These are phyloP conservation scores for Crocodylus rhombifer DNA, from an alignment of 2,797 vertebrate genomes.

Conservation along the genomic window DNA sequence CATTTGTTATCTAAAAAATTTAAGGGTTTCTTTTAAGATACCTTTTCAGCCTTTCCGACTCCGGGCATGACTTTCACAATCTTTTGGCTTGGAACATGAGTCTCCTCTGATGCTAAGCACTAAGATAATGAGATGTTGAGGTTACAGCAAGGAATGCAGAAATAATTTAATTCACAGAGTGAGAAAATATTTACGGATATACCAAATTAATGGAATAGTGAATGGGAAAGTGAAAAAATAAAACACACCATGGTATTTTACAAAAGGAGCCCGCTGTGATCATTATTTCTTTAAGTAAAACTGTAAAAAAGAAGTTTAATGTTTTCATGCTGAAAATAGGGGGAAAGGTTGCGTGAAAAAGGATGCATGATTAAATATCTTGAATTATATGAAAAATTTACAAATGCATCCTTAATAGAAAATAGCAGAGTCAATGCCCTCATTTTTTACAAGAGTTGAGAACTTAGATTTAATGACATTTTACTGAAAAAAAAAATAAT, in stretches of 20 bases:
- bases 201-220: conserved; percentile 1
- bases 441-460: background rate
- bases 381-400: background rate
- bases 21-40: conserved; percentile 27
- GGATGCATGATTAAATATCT: background rate
- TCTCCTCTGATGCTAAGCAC: conserved; percentile 14
- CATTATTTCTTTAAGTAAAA: conserved; percentile 33
- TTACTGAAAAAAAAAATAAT: background rate
- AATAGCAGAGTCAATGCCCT: background rate
- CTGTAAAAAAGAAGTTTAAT: background rate
- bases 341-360: background rate
- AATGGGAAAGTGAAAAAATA: conserved; percentile 12
- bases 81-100: conserved; percentile 15
- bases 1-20: conserved; percentile 9
- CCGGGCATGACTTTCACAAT: conserved; percentile 19
- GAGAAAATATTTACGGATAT: conserved; percentile 17
- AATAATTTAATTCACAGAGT: conserved; percentile 30
- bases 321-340: background rate
- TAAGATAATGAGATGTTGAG: conserved; percentile 22
- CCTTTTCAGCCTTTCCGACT: background rate
- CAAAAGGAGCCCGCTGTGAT: background rate
- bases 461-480: background rate
- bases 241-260: background rate
- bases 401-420: background rate
- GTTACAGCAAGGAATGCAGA: conserved; percentile 7